A percentile compares a stretch with the other conserved stretches of the same genome.
phyloP scores from a whole-genome alignment of 2,113 vertebrate species.

The Rutilus rutilus region DNA sequence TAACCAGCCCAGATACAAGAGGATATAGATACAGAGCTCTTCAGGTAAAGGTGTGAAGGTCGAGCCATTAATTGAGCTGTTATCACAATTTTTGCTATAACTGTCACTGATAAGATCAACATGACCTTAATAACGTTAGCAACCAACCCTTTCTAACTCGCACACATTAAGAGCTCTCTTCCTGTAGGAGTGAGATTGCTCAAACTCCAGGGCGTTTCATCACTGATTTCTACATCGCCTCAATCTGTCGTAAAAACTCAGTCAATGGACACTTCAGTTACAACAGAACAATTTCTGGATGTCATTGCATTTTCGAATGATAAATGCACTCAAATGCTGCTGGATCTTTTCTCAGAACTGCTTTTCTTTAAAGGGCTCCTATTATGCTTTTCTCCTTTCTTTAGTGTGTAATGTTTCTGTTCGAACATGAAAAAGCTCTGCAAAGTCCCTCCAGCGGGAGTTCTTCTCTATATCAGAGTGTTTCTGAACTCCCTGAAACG shows the following conservation, averaged over 20 bases:
- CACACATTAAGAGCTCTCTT: background rate
- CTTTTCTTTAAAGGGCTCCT: background rate
- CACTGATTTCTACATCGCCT: background rate
- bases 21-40: background rate
- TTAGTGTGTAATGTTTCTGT: no score
- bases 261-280: no score
- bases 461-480: no score
- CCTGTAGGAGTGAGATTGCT: background rate
- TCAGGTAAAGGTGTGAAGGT: constrained; percentile 4
- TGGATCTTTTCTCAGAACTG: background rate
- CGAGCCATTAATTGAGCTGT: background rate
- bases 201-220: background rate
- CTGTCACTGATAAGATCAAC: background rate
- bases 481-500: no score
- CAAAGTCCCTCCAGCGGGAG: no score
- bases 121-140: background rate
- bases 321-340: background rate
- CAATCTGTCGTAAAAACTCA: background rate
- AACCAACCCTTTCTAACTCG: background rate
- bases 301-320: no score
- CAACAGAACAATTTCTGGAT: no score
- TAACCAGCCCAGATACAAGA: background rate
- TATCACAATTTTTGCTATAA: background rate
- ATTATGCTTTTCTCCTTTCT: no score
- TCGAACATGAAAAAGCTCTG: no score